Conservation (phyloP, 2,113 vertebrate species). For the Azemiops feae region DNA sequence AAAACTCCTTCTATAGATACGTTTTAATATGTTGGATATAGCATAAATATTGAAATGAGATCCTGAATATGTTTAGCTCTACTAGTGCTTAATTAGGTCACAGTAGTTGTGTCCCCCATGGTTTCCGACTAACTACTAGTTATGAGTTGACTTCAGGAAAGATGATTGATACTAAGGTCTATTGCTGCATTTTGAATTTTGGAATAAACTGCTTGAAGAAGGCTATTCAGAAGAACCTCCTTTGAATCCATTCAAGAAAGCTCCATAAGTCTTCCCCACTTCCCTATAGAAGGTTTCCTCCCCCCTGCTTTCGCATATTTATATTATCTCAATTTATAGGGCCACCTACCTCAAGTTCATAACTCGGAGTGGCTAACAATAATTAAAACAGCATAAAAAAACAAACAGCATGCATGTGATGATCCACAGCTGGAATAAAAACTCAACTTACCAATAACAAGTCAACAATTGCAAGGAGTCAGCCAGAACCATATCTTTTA, state of each 20-base stretch:
- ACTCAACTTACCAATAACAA: background rate
- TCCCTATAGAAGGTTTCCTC: too few relatives aligned
- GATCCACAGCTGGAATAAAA: background rate
- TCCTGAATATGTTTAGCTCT: background rate
- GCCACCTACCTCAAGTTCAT: background rate
- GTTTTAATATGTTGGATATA: background rate
- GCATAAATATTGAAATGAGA: background rate
- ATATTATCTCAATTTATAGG: background rate
- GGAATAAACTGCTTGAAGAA: background rate
- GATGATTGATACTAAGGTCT: background rate
- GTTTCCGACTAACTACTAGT: background rate
- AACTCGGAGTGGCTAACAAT: background rate
- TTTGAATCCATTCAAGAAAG: background rate
- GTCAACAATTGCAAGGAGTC: background rate
- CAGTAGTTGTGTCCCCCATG: background rate
- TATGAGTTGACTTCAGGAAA: background rate
- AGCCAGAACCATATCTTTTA: background rate
- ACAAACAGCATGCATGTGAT: background rate
- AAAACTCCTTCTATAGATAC: constrained; percentile 26
- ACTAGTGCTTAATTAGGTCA: background rate
- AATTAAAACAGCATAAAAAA: background rate
- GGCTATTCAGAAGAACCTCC: background rate
- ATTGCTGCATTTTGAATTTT: background rate
- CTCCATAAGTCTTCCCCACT: background rate
- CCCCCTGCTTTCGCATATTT: background rate